phyloP scores from a whole-genome alignment of 2,113 vertebrate genomes.

The Phocoena phocoena region DNA sequence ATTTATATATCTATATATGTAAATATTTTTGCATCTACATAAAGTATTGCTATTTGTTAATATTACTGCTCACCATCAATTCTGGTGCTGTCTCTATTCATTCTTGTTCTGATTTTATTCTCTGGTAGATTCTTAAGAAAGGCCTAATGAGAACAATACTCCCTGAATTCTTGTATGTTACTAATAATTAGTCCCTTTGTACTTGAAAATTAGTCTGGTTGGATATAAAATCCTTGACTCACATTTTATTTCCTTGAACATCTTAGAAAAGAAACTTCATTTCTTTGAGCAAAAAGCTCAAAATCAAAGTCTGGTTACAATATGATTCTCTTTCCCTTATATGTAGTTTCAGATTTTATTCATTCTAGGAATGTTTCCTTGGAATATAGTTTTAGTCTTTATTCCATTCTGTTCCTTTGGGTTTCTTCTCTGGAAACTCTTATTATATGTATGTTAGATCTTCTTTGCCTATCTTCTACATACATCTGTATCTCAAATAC shows the following conservation, averaged over 20 bases:
- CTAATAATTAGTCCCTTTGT: neutral
- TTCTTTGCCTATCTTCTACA: neutral
- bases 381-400: neutral
- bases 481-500: neutral
- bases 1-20: neutral
- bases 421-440: neutral
- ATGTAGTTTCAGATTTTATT: conserved; percentile 1
- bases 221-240: conserved; percentile 33
- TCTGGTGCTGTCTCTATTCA: neutral
- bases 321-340: neutral
- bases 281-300: neutral
- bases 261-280: conserved; percentile 17
- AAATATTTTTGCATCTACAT: neutral
- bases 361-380: neutral
- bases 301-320: neutral
- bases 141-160: neutral
- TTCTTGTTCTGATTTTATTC: neutral
- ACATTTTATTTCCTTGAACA: neutral
- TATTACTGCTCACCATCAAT: neutral
- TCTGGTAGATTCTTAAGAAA: neutral
- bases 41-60: conserved; percentile 2
- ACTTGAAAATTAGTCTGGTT: conserved; percentile 8
- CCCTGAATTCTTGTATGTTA: neutral
- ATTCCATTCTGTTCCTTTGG: neutral
- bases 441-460: neutral